phyloP scores from a whole-genome alignment of 2,888 invertebrate species.

The Folsomia candida region DNA sequence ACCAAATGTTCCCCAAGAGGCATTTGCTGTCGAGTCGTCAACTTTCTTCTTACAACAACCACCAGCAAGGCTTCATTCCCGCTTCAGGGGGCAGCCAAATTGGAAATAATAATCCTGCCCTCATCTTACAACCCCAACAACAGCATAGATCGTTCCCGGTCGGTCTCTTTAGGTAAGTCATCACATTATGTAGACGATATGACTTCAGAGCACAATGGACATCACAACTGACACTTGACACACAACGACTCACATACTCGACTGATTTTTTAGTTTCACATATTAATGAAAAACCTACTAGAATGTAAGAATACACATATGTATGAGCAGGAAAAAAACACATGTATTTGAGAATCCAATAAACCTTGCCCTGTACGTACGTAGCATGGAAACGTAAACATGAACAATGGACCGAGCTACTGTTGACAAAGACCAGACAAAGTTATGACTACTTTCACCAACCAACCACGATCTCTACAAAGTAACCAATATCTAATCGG shows the following conservation, averaged over 20 bases:
- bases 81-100: constrained; percentile 16
- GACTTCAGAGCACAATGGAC: background rate
- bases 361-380: too few species aligned
- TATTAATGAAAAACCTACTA: too few species aligned
- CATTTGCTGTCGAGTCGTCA: constrained; percentile 47
- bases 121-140: constrained; percentile 32
- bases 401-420: background rate
- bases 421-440: background rate
- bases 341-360: too few species aligned
- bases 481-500: background rate
- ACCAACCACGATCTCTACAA: background rate
- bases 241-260: background rate
- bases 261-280: too few species aligned
- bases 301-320: too few species aligned
- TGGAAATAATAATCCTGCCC: constrained; percentile 13
- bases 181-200: too few species aligned
- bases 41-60: constrained; percentile 34
- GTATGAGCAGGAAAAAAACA: background rate
- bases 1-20: constrained; percentile 51
- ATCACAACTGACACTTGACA: background rate
- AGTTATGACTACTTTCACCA: background rate
- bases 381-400: background rate
- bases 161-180: constrained; percentile 46
- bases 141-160: constrained; percentile 48
- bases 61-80: constrained; percentile 15